Percentiles rank a stretch among this genome's conserved stretches.
Evolutionary conservation across 2,113 vertebrate species (phyloP).

Genomic region (Loxodonta africana): DNA sequence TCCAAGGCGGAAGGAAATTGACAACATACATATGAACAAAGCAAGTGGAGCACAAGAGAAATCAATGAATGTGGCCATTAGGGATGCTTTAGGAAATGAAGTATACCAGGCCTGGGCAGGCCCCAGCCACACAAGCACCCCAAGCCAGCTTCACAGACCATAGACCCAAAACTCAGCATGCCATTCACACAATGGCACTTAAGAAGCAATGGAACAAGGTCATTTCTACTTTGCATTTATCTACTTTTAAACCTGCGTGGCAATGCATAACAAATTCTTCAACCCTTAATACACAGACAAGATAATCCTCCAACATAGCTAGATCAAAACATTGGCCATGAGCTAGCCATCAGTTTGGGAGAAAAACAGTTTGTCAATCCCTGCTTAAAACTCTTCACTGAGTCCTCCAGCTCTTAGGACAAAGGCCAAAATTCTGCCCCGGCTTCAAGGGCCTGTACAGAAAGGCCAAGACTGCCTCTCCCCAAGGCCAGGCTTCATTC

Average conservation of each 20-base stretch:
- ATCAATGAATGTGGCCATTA: neutral
- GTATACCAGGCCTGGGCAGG: neutral
- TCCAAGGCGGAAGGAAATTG: neutral
- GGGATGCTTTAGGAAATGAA: neutral
- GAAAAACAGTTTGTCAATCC: too few species aligned
- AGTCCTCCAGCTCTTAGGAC: neutral
- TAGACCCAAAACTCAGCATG: neutral
- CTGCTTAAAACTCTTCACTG: neutral
- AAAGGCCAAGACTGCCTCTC: neutral
- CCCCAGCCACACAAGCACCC: neutral
- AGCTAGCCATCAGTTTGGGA: neutral
- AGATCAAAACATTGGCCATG: neutral
- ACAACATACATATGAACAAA: neutral
- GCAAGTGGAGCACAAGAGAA: neutral
- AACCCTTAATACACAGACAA: neutral
- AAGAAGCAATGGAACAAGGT: neutral
- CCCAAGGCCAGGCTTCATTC: neutral
- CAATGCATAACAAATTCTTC: neutral
- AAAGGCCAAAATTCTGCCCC: neutral
- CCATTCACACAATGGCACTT: neutral
- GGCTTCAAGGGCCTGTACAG: neutral
- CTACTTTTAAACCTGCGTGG: neutral
- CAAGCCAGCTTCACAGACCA: too few species aligned
- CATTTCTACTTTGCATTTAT: neutral
- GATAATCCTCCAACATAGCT: neutral